A percentile compares a stretch with the other conserved stretches of the same genome.
These are phyloP conservation scores for Umimayanthus kanabou DNA, from an alignment of 92 coral and sea anemone species.

Conservation along the genomic window DNA sequence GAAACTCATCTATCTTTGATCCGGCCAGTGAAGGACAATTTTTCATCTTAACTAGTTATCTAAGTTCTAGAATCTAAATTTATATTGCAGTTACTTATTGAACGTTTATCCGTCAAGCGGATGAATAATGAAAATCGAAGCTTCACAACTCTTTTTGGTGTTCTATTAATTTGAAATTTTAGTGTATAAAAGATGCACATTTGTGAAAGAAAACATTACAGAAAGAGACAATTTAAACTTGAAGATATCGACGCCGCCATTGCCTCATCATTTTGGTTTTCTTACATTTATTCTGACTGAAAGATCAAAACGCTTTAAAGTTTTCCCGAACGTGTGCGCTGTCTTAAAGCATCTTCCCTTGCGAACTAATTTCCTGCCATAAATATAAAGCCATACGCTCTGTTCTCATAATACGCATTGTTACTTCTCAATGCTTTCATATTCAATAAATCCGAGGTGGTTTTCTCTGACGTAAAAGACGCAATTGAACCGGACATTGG, in stretches of 20 bases:
- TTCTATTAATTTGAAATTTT: too few relatives aligned
- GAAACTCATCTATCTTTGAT: neutral
- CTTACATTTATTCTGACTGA: too few relatives aligned
- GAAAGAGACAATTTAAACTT: too few relatives aligned
- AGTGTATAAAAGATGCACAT: neutral
- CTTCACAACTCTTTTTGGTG: neutral
- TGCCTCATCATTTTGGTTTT: too few relatives aligned
- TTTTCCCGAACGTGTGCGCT: neutral
- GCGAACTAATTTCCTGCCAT: neutral
- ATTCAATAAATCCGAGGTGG: neutral
- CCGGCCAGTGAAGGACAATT: neutral
- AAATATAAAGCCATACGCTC: neutral
- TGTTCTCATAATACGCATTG: too few relatives aligned
- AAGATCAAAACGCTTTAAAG: too few relatives aligned
- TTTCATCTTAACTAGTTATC: neutral
- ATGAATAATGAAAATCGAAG: too few relatives aligned
- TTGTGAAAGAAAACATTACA: too few relatives aligned
- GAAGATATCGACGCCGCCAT: too few relatives aligned
- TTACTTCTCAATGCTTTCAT: neutral
- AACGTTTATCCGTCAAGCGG: neutral
- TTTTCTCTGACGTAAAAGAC: neutral
- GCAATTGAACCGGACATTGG: conserved; percentile 5
- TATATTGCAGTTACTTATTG: neutral
- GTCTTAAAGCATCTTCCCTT: neutral
- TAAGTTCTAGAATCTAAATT: too few relatives aligned